Evolutionary conservation across 2,113 vertebrate genomes (phyloP), one percentile per base, ranked within the genome.

Genomic region (Sciurus niger): DNA sequence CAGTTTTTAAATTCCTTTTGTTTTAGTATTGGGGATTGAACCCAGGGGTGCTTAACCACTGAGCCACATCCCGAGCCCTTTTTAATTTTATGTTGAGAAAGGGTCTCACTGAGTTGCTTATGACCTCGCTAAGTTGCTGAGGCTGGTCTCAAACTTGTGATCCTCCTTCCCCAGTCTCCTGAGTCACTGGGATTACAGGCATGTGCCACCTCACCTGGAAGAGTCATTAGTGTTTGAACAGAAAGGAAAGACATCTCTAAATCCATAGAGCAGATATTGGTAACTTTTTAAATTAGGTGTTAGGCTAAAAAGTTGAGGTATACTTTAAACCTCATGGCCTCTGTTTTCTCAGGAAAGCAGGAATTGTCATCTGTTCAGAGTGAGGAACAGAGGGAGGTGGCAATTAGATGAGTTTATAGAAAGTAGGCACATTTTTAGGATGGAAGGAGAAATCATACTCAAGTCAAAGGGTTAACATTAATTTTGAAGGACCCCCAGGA

Each of bases 341-440:
- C 24, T 94, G 8, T 83, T 78, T 90, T 67, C 79, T 90, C 37
- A 58, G 53, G n/a, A n/a, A 96, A 63, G 30, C 78, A 84, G 63
- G 17, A 60, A 85, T 60, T 94, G 60, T 88, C 40, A 25, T 65
- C 84, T 70, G 8, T 82, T 83, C 8, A 55, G 40, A 90, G 48
- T 82, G 25, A 83, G 40, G 48, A 94, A 58, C 18, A 22, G 32
- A 12, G 3, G 13, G 46, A 63, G 14, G 4, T 55, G 20, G 92
- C 70, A 94, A 34, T 82, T 92, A 37, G 24, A 11, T 84, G 67
- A 88, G 58, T 84, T 95, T 83, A 74, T 84, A 82, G 51, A 87
- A 93, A 84, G 43, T 53, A 20, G 43, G 37, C 43, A 80, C 18
- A 65, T 60, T 78, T 88, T 85, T 80, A 82, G 78, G 67, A 30